phyloP scores from a whole-genome alignment of 2,113 vertebrate genomes.

The Laterallus jamaicensis region DNA sequence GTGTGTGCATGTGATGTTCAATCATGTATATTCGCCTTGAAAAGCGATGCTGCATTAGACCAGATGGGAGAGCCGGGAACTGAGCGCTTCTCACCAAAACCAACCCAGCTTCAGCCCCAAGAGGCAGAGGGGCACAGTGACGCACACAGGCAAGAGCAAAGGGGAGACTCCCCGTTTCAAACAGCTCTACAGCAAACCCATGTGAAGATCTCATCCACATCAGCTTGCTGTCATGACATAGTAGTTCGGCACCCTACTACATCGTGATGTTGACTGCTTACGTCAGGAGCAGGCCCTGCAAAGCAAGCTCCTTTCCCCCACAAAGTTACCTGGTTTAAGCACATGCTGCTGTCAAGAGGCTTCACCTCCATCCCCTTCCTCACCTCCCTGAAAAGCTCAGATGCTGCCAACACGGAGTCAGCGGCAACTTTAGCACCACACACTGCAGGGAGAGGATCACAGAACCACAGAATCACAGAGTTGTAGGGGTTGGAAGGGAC shows the following conservation, averaged over 20 bases:
- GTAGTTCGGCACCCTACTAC: background rate
- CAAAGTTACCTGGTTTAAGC: background rate
- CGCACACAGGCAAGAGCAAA: accelerated
- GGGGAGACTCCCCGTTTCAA: background rate
- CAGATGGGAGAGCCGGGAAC: background rate
- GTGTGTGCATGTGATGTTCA: too few species aligned
- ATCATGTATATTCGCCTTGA: too few species aligned
- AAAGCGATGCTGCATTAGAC: background rate
- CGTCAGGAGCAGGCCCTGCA: accelerated
- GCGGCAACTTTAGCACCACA: background rate
- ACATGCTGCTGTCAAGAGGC: background rate
- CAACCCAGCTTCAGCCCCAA: too few species aligned
- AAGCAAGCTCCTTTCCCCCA: background rate
- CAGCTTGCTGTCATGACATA: background rate
- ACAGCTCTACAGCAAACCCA: background rate
- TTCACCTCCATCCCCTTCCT: background rate
- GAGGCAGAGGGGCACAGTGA: accelerated
- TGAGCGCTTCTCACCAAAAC: background rate
- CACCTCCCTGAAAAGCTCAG: background rate
- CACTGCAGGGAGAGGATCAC: background rate
- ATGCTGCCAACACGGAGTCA: background rate
- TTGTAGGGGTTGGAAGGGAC: too few species aligned
- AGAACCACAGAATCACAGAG: too few species aligned
- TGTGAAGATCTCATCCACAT: background rate
- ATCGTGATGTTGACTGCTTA: background rate